phyloP scores from a whole-genome alignment of 1,140 invertebrate species.

The Manduca sexta region DNA sequence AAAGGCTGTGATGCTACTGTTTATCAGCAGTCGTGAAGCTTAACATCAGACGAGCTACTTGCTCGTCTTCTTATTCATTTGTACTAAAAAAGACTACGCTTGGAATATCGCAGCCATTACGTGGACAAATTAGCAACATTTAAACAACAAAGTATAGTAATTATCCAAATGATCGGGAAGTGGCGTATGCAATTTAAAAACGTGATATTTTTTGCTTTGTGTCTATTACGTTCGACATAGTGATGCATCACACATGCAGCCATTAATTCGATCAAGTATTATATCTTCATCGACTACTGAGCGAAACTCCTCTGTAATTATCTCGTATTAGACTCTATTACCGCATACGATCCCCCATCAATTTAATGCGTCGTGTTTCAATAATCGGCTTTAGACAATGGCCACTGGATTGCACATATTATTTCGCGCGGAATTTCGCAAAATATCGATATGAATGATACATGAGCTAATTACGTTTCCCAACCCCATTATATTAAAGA shows the following conservation, averaged over 20 bases:
- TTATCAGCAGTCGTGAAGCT: no score
- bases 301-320: conserved; percentile 41
- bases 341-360: conserved; percentile 35
- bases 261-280: conserved; percentile 48
- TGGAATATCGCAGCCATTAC: no score
- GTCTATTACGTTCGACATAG: conserved; percentile 17
- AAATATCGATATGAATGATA: conserved; percentile 22
- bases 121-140: no score
- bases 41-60: no score
- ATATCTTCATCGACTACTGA: conserved; percentile 46
- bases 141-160: no score
- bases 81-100: no score
- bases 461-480: conserved; percentile 11
- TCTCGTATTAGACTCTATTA: conserved; percentile 44
- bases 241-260: conserved; percentile 28
- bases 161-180: no score
- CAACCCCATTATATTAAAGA: conserved; percentile 13
- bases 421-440: conserved; percentile 27
- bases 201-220: no score
- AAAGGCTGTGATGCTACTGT: no score
- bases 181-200: no score
- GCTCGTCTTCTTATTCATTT: no score
- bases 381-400: conserved; percentile 44
- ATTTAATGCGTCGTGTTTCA: conserved; percentile 44
- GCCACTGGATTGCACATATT: conserved; percentile 21